Base-by-base conservation (phyloP, 2,888 invertebrate genomes). In the Seira musarum region DNA sequence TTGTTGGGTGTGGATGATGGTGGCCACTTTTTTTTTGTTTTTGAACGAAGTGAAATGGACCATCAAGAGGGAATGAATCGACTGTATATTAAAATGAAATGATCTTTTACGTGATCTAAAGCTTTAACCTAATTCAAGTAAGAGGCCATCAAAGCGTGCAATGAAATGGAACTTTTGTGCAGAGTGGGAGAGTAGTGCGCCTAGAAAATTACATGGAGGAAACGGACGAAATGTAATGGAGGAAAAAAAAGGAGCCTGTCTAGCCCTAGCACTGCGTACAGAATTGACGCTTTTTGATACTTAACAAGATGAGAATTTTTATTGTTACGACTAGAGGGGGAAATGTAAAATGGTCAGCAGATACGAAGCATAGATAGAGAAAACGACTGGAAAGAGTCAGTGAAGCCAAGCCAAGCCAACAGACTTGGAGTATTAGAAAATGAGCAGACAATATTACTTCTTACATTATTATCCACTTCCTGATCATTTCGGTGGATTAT, bases 291-390 rank as follows among this genome's bases (percentile, higher is more conserved):
- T 75, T 61, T 68, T 68, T 68, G 68, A 75, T 75, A 75, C 68
- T 68, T 68, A 68, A 68, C 75, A 25, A 63, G 75, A 75, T 75
- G 75, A 75, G 75, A 75, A 75, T 68, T 75, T 75, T 75, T 75
- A 75, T 75, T 67, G 75, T 75, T 75, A 75, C 63, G 75, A 63
- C 75, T 68, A 46, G 17, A 8, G 30, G 30, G 63, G 68, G 49
- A 63, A 75, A 75, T 68, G 75, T 75, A 67, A 75, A 74, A 74
- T 68, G 75, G 75, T 75, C 75, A 75, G 75, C 49, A 67, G 61
- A 53, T 53, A 53, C 53, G 53, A 2, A 53, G 53, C n/a, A 3
- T 2, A 53, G 53, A 53, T 53, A 53, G 15, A 1, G 30, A 1
- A 40, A 17, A 35, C n/a, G 30, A 30, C 17, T 57, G 22, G 53